phyloP scores from a whole-genome alignment of 2,888 invertebrate species.

The Catonia carolina region DNA sequence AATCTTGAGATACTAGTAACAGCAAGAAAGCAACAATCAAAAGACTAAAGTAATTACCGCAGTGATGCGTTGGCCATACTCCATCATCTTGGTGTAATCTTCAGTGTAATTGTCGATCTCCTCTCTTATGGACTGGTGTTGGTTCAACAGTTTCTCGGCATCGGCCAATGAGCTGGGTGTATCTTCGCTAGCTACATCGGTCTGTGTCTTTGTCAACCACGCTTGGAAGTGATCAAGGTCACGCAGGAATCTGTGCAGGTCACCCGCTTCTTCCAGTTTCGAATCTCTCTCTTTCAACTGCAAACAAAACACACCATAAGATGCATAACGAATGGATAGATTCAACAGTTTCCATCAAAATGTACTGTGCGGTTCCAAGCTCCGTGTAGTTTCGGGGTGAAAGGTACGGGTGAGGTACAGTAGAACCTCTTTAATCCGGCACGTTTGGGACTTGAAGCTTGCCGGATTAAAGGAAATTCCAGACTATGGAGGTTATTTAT shows the following conservation, averaged over 20 bases:
- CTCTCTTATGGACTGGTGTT: conserved; percentile 97
- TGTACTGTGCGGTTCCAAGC: too few species aligned
- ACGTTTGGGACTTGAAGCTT: too few species aligned
- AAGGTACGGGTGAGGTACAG: too few species aligned
- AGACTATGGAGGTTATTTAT: too few species aligned
- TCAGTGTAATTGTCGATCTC: conserved; percentile 99
- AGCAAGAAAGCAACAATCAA: too few species aligned
- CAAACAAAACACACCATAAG: conserved; percentile 22
- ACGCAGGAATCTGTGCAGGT: conserved; percentile 93
- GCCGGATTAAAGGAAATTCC: too few species aligned
- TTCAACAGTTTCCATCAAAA: too few species aligned
- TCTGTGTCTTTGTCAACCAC: conserved; percentile 98
- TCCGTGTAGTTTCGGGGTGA: too few species aligned
- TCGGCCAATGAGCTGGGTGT: conserved; percentile 89
- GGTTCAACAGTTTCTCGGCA: conserved; percentile 92
- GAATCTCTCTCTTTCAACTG: conserved; percentile 95
- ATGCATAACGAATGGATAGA: too few species aligned
- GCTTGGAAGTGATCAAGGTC: conserved; percentile 99
- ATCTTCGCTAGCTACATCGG: conserved; percentile 97
- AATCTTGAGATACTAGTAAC: too few species aligned
- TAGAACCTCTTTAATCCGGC: too few species aligned
- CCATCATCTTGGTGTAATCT: conserved; percentile 99
- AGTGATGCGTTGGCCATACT: conserved; percentile 93
- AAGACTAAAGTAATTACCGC: too few species aligned
- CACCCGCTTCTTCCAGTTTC: conserved; percentile 97